A percentile compares a stretch with the other conserved stretches of the same genome.
Evolutionary conservation across 2,888 invertebrate species (phyloP).

Genomic region (Atethmia centrago): DNA sequence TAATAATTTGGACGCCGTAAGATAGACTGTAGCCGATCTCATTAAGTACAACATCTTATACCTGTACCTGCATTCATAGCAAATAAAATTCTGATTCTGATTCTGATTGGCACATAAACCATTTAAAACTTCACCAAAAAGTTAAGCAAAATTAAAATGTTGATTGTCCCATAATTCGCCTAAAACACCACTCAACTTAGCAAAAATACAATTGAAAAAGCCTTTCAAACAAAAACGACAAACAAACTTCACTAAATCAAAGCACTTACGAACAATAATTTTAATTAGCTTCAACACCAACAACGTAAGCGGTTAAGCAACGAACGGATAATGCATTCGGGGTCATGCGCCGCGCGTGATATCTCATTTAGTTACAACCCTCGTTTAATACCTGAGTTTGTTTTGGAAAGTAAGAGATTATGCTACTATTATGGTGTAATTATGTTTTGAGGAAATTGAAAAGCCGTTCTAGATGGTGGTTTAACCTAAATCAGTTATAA

Average conservation of each 20-base stretch:
- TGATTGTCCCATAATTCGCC: neutral
- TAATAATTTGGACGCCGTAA: too few relatives aligned
- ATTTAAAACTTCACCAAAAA: neutral
- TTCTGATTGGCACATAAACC: neutral
- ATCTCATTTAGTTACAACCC: slow-evolving; percentile 47
- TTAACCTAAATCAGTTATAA: too few relatives aligned
- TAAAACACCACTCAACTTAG: neutral
- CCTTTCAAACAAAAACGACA: neutral
- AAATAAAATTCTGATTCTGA: too few relatives aligned
- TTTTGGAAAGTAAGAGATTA: neutral
- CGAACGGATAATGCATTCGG: slow-evolving; percentile 52
- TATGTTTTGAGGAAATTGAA: neutral
- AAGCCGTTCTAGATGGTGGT: too few relatives aligned
- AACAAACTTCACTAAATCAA: slow-evolving; percentile 8
- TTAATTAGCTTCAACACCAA: slow-evolving; percentile 51
- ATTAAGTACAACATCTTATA: too few relatives aligned
- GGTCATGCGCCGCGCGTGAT: slow-evolving; percentile 52
- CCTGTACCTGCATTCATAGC: too few relatives aligned
- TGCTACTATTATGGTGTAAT: neutral
- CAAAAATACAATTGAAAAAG: neutral
- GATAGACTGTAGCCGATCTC: too few relatives aligned
- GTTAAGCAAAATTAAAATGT: too few relatives aligned
- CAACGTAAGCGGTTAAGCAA: slow-evolving; percentile 17
- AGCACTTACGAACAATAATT: slow-evolving; percentile 41
- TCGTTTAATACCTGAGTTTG: slow-evolving; percentile 26